Percentiles rank a stretch among this genome's conserved stretches.
These are phyloP conservation scores for Metaphire vulgaris DNA, from an alignment of 1,140 invertebrate species.

Conservation along the genomic window DNA sequence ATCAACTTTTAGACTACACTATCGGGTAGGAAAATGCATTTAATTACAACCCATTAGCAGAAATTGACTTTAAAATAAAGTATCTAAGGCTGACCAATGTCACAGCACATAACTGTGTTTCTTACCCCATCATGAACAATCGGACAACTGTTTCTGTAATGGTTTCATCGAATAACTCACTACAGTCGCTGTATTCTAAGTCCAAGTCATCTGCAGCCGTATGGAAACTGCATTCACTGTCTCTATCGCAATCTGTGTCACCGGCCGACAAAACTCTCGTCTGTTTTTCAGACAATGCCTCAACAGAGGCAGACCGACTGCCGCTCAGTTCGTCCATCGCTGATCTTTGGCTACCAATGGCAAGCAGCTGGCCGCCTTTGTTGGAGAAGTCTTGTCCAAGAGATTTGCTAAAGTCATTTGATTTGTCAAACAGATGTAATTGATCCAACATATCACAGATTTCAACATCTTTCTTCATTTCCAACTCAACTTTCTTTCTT, in stretches of 20 bases:
- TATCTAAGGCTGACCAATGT: neutral
- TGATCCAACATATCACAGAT: neutral
- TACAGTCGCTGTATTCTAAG: neutral
- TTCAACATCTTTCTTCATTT: neutral
- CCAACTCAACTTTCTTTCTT: neutral
- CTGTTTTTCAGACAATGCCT: neutral
- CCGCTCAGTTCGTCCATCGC: neutral
- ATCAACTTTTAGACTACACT: no score
- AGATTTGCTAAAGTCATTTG: neutral
- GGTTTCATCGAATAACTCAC: neutral
- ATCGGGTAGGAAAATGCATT: no score
- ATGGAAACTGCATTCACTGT: neutral
- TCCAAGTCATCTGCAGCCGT: neutral
- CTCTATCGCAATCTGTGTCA: neutral
- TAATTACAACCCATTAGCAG: neutral
- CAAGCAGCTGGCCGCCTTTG: neutral
- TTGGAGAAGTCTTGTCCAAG: neutral
- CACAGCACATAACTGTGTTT: neutral
- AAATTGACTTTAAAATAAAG: neutral
- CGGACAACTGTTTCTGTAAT: neutral
- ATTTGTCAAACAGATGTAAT: neutral
- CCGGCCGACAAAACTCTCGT: neutral
- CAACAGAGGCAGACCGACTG: neutral
- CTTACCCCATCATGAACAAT: neutral
- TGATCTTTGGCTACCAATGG: neutral